Evolutionary conservation across 2,797 vertebrate species (phyloP), one percentile per base, ranked within the genome.

Genomic region (Galaxias olidus): DNA sequence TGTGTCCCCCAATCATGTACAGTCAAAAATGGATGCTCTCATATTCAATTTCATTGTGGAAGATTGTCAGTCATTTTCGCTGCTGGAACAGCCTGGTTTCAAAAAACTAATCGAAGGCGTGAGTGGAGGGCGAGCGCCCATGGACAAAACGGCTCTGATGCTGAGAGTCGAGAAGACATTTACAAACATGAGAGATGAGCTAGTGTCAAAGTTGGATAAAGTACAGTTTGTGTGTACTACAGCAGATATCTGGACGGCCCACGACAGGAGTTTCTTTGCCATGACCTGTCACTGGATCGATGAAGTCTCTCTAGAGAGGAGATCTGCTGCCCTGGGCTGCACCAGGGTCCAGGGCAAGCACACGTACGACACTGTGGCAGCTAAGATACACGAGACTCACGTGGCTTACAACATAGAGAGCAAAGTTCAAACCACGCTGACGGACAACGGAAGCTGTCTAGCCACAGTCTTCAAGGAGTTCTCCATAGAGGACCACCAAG

Each of bases 201-300:
- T 92, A 55, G 81, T 86, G 75, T 17, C 72, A 0, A 90, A 87
- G 17, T 87, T 92, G 9, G 50, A 57, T 56, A 58, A 2, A 56
- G 43, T 91, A 65, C 86, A 89, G 77, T 87, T 88, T 10, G 85
- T 90, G 73, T 91, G 90, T 86, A 91, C 90, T 71, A 91, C 90
- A 0, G 90, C 90, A 0, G 91, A 91, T 76, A 64, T 91, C 68
- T 92, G 91, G 90, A 88, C 87, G 0, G 86, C 84, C 59, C 77
- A 86, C 80, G 79, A 59, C 80, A 77, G 86, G 4, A 90, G 89
- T 78, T 91, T 86, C 79, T 88, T 91, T 0, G 89, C 87, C 54
- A 90, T 91, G 86, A 92, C 91, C 4, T 91, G 90, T n/a, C 90
- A 91, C 82, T 92, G 91, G 91, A 91, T 91, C 4, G 87, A 92